Base-by-base conservation (phyloP, 2,797 vertebrate genomes). In the Atherinosoma microstoma region DNA sequence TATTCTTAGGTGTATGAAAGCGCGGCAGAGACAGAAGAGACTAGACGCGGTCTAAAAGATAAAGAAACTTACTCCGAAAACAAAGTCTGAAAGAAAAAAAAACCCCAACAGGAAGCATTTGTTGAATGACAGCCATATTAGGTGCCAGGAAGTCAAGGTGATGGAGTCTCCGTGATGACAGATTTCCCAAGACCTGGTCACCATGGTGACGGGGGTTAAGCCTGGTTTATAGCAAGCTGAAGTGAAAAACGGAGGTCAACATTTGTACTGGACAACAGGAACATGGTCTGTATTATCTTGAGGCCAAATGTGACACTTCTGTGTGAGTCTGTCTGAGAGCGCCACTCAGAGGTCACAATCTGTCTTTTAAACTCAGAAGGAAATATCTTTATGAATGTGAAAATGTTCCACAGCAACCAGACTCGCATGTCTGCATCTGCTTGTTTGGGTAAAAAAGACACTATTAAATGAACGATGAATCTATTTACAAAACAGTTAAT, bases 71-170 rank as follows among this genome's bases (percentile, higher is more conserved):
- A 63, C 16, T 2, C 53, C 42, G 30, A 65, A 79, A 70, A 86
- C 72, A 84, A 83, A 79, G 76, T 78, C 18, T 57, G 49, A 67
- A 81, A 60, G 79, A 77, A 76, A 82, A 62, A 84, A 78, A 75
- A 74, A 66, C 42, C 77, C 77, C 80, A 73, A 82, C 88, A 90
- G 88, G 88, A 93, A 93, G 77, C 40, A 15, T 49, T 20, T 38
- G 81, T 56, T 89, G 86, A 92, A 87, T 89, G 88, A 84, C 62
- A 0, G 65, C 79, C 76, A 66, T 89, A 78, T 89, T 86, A 79
- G 84, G 82, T 78, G 75, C 38, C 85, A 87, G 89, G 91, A 92
- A 89, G 80, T 35, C 30, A 84, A 92, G 87, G 86, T 92, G 90
- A 88, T 85, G 81, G 88, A 90, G 86, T 73, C 87, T 77, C 74